Evolutionary conservation across 2,113 vertebrate genomes (phyloP).

Genomic region (Antechinus flavipes): DNA sequence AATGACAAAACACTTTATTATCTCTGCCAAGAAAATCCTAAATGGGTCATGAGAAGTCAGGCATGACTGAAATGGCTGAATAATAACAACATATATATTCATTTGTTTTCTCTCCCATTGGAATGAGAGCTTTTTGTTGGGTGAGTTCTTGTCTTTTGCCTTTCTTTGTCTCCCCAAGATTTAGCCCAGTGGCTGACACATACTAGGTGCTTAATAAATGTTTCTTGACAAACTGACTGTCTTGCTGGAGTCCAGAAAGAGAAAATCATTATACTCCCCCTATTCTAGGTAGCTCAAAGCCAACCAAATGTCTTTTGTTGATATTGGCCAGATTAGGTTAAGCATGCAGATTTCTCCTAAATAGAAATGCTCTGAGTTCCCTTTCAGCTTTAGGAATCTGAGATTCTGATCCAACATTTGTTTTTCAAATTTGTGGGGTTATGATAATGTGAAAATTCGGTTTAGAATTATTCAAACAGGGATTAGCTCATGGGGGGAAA

Average conservation of each 20-base stretch:
- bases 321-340: neutral
- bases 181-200: neutral
- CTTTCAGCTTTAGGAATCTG: neutral
- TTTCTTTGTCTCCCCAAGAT: neutral
- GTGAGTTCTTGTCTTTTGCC: neutral
- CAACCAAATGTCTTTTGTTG: neutral
- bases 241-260: neutral
- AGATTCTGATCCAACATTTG: neutral
- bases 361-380: neutral
- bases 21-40: neutral
- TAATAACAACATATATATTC: neutral
- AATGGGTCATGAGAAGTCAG: neutral
- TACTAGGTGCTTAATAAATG: neutral
- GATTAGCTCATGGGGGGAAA: neutral
- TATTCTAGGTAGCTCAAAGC: neutral
- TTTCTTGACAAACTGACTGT: neutral
- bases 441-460: neutral
- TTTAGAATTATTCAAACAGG: neutral
- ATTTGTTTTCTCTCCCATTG: neutral
- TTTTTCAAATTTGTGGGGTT: neutral
- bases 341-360: neutral
- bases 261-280: neutral
- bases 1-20: neutral
- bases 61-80: neutral
- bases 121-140: neutral